A percentile compares a stretch with the other conserved stretches of the same genome.
These are phyloP conservation scores for Cervus canadensis DNA, from an alignment of 2,113 vertebrate genomes.

Conservation along the genomic window DNA sequence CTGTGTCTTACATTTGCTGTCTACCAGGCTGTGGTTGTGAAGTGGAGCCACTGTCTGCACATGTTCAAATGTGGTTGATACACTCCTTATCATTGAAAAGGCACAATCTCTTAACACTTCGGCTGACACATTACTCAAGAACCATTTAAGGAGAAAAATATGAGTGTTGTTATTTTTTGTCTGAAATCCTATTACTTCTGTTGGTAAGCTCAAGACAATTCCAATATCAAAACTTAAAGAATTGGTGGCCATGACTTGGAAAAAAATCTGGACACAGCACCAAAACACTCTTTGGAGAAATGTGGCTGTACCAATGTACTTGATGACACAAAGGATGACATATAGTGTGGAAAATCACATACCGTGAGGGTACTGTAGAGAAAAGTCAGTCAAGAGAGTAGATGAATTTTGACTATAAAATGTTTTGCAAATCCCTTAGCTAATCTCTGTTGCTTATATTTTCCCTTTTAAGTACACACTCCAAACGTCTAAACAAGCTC, in stretches of 20 bases:
- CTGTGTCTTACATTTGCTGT: neutral
- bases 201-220: neutral
- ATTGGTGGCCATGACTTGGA: neutral
- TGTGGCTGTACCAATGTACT: neutral
- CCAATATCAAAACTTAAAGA: neutral
- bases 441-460: neutral
- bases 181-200: neutral
- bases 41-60: no score
- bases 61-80: neutral
- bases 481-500: neutral
- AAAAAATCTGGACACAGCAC: neutral
- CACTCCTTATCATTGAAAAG: neutral
- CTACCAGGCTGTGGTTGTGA: neutral
- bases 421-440: neutral
- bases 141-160: neutral
- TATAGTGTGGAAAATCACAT: neutral
- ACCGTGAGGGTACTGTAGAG: neutral
- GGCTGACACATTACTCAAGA: neutral
- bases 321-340: neutral
- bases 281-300: neutral
- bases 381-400: neutral
- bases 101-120: neutral
- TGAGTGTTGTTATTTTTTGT: neutral
- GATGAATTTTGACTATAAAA: neutral
- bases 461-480: neutral